Evolutionary conservation across 1,140 invertebrate species (phyloP).

Genomic region (Musca domestica): DNA sequence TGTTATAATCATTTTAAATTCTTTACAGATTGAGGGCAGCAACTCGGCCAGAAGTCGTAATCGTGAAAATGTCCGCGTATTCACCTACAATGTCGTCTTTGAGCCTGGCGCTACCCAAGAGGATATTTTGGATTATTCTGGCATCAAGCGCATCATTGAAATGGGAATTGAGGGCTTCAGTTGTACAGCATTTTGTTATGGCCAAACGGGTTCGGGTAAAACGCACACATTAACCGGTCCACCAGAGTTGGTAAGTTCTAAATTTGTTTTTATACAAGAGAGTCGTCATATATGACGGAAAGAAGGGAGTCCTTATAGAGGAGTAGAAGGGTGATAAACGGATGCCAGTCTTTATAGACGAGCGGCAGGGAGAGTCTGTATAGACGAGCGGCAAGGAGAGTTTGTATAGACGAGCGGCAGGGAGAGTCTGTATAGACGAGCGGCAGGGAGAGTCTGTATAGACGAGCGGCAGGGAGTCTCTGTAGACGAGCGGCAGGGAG

Average conservation of each 20-base stretch:
- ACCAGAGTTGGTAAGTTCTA: slow-evolving; percentile 70
- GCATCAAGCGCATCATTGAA: slow-evolving; percentile 81
- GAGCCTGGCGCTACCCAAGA: slow-evolving; percentile 81
- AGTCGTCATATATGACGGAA: too few species aligned
- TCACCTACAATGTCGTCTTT: slow-evolving; percentile 87
- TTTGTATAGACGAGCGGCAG: too few species aligned
- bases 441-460: too few species aligned
- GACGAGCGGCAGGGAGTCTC: too few species aligned
- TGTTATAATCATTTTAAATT: background rate
- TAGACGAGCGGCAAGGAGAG: too few species aligned
- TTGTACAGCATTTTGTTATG: slow-evolving; percentile 93
- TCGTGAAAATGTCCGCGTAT: slow-evolving; percentile 69
- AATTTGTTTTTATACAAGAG: background rate
- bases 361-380: too few species aligned
- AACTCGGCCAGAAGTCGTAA: slow-evolving; percentile 44
- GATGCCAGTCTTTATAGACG: background rate
- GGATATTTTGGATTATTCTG: slow-evolving; percentile 78
- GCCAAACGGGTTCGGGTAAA: slow-evolving; percentile 95
- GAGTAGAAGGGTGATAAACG: background rate
- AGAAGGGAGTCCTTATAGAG: too few species aligned
- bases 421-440: too few species aligned
- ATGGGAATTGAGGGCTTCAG: slow-evolving; percentile 93
- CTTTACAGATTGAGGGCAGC: slow-evolving; percentile 53
- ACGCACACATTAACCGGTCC: slow-evolving; percentile 93
- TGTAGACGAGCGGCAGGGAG: too few species aligned